phyloP scores from a whole-genome alignment of 2,888 invertebrate genomes.

The Cerastis leucographa region DNA sequence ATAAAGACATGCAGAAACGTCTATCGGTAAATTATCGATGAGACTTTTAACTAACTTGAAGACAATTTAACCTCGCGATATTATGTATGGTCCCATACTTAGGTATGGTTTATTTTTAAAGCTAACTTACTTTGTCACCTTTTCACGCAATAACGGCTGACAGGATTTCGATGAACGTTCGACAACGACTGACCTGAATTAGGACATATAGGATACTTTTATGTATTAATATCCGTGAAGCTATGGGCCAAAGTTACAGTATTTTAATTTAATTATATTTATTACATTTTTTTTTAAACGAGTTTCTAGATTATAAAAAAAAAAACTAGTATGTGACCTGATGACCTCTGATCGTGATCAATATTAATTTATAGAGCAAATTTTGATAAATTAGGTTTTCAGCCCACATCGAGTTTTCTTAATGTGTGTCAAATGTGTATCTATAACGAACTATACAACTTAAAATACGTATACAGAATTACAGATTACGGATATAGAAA shows the following conservation, averaged over 20 bases:
- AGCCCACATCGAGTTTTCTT: background rate
- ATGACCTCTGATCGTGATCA: conserved; percentile 10
- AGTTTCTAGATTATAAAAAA: background rate
- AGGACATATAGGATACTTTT: background rate
- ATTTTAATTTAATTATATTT: too few relatives aligned
- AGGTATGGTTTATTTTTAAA: too few relatives aligned
- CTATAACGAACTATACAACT: too few relatives aligned
- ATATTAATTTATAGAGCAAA: conserved; percentile 5
- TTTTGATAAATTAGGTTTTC: conserved; percentile 12
- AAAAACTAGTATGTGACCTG: background rate
- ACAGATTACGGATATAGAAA: background rate
- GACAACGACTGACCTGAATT: background rate
- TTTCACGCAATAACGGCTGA: background rate
- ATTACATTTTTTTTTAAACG: too few relatives aligned
- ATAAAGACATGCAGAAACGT: background rate
- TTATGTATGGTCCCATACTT: too few relatives aligned
- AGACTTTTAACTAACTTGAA: background rate
- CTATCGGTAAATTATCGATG: background rate
- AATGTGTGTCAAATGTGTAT: conserved; percentile 31
- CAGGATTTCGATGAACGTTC: background rate
- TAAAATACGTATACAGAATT: too few relatives aligned
- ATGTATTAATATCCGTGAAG: background rate
- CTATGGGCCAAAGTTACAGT: background rate
- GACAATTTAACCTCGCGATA: background rate
- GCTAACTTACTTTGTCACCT: background rate